Percentiles rank a stretch among this genome's conserved stretches.
Conservation (phyloP, 2,888 invertebrate genomes). For the Melipona beecheii region DNA sequence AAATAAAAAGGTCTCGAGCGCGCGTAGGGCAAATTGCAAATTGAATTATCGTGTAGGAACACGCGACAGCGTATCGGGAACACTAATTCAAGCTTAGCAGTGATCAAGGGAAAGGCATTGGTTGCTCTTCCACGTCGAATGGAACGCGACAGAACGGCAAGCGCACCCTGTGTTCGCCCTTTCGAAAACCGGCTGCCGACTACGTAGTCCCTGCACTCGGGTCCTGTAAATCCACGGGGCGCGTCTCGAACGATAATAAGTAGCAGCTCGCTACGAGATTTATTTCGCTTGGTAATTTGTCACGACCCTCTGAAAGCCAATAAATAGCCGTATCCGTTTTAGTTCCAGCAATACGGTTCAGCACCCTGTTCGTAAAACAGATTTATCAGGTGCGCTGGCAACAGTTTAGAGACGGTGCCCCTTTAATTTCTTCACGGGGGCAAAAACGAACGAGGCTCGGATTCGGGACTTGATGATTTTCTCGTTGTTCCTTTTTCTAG, state of each 20-base stretch:
- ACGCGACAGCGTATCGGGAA: conserved; percentile 7
- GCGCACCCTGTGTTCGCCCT: not conserved
- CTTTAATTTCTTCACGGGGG: not conserved
- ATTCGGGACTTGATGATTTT: not conserved
- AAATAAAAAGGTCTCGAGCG: not conserved
- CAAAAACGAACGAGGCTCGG: not conserved
- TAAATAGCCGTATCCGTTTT: conserved; percentile 29
- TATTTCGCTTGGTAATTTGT: conserved; percentile 23
- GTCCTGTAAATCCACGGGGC: conserved; percentile 10
- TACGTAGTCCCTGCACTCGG: not conserved
- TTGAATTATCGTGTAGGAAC: conserved; percentile 36
- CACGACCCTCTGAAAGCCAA: conserved; percentile 23
- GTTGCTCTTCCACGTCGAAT: not conserved
- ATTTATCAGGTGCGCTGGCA: conserved; percentile 24
- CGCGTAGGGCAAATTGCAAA: conserved; percentile 10
- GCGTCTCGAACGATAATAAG: conserved; percentile 19
- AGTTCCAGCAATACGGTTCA: conserved; percentile 14
- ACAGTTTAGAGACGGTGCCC: not conserved
- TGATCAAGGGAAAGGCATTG: conserved; percentile 16
- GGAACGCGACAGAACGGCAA: not conserved
- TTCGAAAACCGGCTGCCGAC: not conserved
- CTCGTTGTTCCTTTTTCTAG: too few species aligned
- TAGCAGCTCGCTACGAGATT: conserved; percentile 4
- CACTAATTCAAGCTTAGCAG: conserved; percentile 39
- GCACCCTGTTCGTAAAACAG: not conserved